Evolutionary conservation across 2,113 vertebrate genomes (phyloP), one percentile per base, ranked within the genome.

Genomic region (Grallaria varia): DNA sequence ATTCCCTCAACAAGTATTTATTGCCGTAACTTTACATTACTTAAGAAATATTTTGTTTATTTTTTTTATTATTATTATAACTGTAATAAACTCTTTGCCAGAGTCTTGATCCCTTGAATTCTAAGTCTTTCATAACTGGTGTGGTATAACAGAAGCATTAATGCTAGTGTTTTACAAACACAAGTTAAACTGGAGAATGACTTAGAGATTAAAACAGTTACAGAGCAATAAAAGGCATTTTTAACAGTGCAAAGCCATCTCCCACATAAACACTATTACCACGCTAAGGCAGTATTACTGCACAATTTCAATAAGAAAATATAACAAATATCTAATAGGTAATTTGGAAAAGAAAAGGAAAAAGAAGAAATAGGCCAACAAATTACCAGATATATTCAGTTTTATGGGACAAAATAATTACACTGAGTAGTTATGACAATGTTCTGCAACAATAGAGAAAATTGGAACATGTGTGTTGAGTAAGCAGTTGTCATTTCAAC

Each of bases 381-480:
- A 9, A 82, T 68, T 81, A 82, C 19, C 33, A 72, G 68, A 94
- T 89, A 37, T 63, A 80, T 80, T 73, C 0, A 0, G 24, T n/a
- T 77, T 90, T 81, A 87, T 62, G 31, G 55, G 22, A 78, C 23
- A 82, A 87, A 94, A 93, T 89, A 79, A 76, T 92, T 89, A 82
- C 62, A 85, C 17, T 79, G 31, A 85, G 14, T 4, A 1, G 28
- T 80, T 95, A 80, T 45, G 74, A 89, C 78, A 93, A 39, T 35
- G 31, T 76, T 89, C 49, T 87, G 28, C 23, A 76, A 44, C 35
- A 76, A n/a, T 0, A 89, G 27, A 94, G 77, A 80, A 87, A 87
- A 89, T 0, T 62, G 16, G 56, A 71, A 58, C 11, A 39, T 21
- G 12, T 64, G 31, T 69, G 8, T 91, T 58, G 40, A 89, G 30